phyloP scores from a whole-genome alignment of 1,140 invertebrate genomes.

The Theocolax elegans region DNA sequence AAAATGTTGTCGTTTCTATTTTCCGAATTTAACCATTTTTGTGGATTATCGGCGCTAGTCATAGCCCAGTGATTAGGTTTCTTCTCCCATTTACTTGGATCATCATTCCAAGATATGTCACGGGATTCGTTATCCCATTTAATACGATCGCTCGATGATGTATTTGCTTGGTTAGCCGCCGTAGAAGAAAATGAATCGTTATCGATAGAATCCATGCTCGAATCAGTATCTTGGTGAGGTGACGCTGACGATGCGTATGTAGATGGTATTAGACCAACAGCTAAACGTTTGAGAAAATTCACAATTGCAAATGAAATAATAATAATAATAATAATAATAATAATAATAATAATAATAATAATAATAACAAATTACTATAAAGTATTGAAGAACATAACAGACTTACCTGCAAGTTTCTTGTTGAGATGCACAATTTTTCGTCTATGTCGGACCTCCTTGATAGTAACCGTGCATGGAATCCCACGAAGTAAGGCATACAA shows the following conservation, averaged over 20 bases:
- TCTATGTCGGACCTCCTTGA: conserved; percentile 61
- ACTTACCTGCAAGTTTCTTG: conserved; percentile 61
- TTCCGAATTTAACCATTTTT: conserved; percentile 52
- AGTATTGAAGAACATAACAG: not conserved
- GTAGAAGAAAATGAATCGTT: conserved; percentile 52
- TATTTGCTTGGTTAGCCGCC: conserved; percentile 44
- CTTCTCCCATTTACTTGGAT: conserved; percentile 47
- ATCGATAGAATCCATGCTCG: conserved; percentile 61
- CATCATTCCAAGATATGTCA: conserved; percentile 50
- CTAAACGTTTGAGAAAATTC: conserved; percentile 45
- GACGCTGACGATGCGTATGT: conserved; percentile 43
- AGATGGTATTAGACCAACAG: conserved; percentile 58
- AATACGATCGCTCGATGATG: conserved; percentile 46
- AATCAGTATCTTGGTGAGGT: conserved; percentile 57
- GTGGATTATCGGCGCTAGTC: conserved; percentile 39
- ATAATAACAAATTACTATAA: too few species aligned
- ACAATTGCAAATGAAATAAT: not conserved
- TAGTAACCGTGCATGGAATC: conserved; percentile 70
- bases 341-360: too few species aligned
- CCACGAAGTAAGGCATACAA: conserved; percentile 68
- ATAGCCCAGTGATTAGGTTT: conserved; percentile 52
- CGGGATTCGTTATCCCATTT: conserved; percentile 49
- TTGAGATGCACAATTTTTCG: conserved; percentile 62
- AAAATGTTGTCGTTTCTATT: conserved; percentile 51
- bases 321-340: too few species aligned